Conservation (phyloP, 2,888 invertebrate species). For the Nomada goodeniana region DNA sequence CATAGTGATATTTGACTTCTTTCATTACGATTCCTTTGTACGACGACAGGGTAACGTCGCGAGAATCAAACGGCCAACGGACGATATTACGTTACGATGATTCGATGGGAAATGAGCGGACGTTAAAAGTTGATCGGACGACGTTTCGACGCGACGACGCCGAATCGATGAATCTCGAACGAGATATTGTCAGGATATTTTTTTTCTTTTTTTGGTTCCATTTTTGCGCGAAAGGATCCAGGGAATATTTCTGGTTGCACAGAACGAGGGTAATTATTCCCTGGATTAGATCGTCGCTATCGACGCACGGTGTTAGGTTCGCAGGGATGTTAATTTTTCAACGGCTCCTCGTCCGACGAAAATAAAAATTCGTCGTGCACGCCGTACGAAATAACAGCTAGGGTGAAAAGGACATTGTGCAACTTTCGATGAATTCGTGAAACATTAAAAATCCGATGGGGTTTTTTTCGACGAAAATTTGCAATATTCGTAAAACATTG, state of each 20-base stretch:
- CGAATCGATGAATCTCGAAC: slow-evolving; percentile 41
- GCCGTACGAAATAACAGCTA: neutral
- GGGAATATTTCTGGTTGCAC: no score
- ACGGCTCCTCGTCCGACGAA: neutral
- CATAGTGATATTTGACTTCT: slow-evolving; percentile 75
- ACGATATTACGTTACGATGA: slow-evolving; percentile 67
- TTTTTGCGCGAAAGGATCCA: no score
- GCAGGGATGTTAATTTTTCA: neutral
- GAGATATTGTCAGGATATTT: slow-evolving; percentile 21
- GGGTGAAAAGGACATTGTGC: slow-evolving; percentile 13
- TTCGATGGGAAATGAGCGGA: slow-evolving; percentile 52
- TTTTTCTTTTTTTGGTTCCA: no score
- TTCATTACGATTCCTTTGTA: slow-evolving; percentile 71
- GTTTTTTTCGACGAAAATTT: slow-evolving; percentile 32
- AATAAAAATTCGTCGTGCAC: neutral
- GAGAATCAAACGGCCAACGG: slow-evolving; percentile 51
- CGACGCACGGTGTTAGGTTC: no score
- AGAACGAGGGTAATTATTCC: no score
- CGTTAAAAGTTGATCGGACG: slow-evolving; percentile 35
- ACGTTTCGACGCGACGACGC: slow-evolving; percentile 10
- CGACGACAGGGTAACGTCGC: slow-evolving; percentile 54
- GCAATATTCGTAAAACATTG: slow-evolving; percentile 48
- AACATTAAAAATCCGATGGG: slow-evolving; percentile 36
- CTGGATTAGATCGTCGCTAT: no score
- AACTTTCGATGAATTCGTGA: slow-evolving; percentile 18